Conservation (phyloP, 2,888 invertebrate species). For the Nineta flava region DNA sequence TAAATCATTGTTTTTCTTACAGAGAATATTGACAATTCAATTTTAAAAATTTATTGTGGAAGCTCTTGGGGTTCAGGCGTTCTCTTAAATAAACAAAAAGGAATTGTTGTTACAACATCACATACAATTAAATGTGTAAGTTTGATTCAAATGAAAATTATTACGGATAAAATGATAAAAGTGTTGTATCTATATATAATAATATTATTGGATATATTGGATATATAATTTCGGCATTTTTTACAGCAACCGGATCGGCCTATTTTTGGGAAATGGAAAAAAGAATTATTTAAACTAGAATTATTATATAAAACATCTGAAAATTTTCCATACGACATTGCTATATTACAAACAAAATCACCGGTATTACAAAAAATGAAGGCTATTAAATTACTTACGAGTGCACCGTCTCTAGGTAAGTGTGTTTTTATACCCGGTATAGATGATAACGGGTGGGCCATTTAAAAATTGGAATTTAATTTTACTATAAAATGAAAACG, state of each 20-base stretch:
- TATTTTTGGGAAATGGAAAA: slow-evolving; percentile 2
- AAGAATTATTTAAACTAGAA: slow-evolving; percentile 13
- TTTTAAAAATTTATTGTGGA: slow-evolving; percentile 40
- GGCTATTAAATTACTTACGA: slow-evolving; percentile 20
- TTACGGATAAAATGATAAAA: no score
- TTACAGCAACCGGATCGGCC: background rate
- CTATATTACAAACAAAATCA: slow-evolving; percentile 20
- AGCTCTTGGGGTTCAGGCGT: slow-evolving; percentile 43
- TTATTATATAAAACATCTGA: slow-evolving; percentile 22
- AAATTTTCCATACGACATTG: slow-evolving; percentile 23
- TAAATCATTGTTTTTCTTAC: slow-evolving; percentile 17
- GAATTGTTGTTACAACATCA: slow-evolving; percentile 41
- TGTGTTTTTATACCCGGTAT: no score
- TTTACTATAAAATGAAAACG: no score
- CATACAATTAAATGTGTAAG: slow-evolving; percentile 40
- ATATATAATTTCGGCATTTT: no score
- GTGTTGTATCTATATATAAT: no score
- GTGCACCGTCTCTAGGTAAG: slow-evolving; percentile 27
- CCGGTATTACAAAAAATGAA: slow-evolving; percentile 10
- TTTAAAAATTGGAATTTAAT: no score
- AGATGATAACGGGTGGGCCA: no score
- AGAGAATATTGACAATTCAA: slow-evolving; percentile 33
- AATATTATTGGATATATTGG: no score
- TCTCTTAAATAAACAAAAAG: slow-evolving; percentile 28
- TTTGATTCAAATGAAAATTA: no score